These are phyloP conservation scores for Automeris io DNA, from an alignment of 2,888 invertebrate species.

Conservation along the genomic window DNA sequence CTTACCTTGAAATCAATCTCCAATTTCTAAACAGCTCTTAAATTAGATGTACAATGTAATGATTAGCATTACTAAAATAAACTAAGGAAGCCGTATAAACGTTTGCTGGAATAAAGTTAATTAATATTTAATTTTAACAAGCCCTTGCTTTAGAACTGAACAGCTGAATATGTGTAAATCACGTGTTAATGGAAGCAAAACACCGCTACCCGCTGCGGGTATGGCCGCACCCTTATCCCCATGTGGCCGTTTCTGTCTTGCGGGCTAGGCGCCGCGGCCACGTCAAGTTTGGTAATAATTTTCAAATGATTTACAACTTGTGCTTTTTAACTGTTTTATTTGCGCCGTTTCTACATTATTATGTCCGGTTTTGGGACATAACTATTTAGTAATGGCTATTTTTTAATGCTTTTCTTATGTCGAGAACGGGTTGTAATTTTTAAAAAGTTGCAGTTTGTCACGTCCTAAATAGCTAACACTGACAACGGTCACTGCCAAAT, in stretches of 20 bases:
- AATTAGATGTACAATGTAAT: no score
- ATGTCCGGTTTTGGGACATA: constrained; percentile 7
- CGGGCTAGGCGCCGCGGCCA: constrained; percentile 32
- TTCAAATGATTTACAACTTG: constrained; percentile 61
- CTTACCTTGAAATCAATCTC: no score
- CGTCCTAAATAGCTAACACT: not conserved
- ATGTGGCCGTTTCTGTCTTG: constrained; percentile 19
- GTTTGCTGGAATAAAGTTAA: no score
- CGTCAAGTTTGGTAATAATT: constrained; percentile 50
- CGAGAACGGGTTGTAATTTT: not conserved
- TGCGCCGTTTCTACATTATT: constrained; percentile 2
- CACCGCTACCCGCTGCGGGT: not conserved
- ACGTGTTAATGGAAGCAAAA: no score
- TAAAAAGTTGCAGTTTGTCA: not conserved
- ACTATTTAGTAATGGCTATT: constrained; percentile 3
- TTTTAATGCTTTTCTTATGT: not conserved
- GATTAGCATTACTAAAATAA: no score
- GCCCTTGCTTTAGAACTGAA: no score
- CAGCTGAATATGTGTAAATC: no score
- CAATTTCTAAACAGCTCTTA: no score
- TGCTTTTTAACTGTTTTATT: constrained; percentile 23
- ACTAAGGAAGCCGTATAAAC: no score
- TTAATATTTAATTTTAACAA: no score
- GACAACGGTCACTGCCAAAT: not conserved
- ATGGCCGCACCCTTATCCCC: constrained; percentile 18